Evolutionary conservation across 2,888 invertebrate genomes (phyloP).

Genomic region (Lissocephala sabroskyi): DNA sequence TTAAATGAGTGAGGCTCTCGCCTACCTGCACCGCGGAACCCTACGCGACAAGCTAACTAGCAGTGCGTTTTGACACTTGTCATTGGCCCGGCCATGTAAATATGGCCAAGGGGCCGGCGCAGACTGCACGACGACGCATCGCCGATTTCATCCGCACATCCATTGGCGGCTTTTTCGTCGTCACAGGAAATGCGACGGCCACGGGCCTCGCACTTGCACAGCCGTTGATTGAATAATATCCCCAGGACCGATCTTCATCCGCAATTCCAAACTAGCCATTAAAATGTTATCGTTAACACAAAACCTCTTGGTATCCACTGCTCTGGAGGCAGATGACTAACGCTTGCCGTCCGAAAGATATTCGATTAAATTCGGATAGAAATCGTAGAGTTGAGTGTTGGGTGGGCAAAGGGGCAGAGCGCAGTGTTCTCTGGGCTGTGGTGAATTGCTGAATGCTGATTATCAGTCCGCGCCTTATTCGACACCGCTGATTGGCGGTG

Average conservation of each 20-base stretch:
- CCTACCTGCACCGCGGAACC: constrained; percentile 30
- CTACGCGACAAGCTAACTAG: background rate
- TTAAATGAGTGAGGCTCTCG: constrained; percentile 44
- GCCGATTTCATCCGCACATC: too few relatives aligned
- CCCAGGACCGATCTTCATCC: background rate
- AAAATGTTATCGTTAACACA: constrained; percentile 58
- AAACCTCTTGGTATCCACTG: too few relatives aligned
- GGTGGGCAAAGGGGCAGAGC: too few relatives aligned
- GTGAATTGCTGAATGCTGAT: too few relatives aligned
- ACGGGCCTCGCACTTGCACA: constrained; percentile 32
- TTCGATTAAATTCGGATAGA: too few relatives aligned
- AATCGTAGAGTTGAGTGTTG: too few relatives aligned
- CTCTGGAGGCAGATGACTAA: too few relatives aligned
- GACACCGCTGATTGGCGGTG: constrained; percentile 48
- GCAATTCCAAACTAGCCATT: constrained; percentile 32
- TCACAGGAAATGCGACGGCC: constrained; percentile 48
- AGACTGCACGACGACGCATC: constrained; percentile 47
- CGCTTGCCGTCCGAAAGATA: too few relatives aligned
- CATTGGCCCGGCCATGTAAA: constrained; percentile 22
- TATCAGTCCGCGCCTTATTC: too few relatives aligned
- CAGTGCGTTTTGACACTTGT: constrained; percentile 50
- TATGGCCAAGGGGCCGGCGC: constrained; percentile 1
- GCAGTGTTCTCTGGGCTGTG: too few relatives aligned
- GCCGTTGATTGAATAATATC: constrained; percentile 53
- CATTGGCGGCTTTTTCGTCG: constrained; percentile 12